Base-by-base conservation (phyloP, 2,888 invertebrate species). In the Drosophila birchii region DNA sequence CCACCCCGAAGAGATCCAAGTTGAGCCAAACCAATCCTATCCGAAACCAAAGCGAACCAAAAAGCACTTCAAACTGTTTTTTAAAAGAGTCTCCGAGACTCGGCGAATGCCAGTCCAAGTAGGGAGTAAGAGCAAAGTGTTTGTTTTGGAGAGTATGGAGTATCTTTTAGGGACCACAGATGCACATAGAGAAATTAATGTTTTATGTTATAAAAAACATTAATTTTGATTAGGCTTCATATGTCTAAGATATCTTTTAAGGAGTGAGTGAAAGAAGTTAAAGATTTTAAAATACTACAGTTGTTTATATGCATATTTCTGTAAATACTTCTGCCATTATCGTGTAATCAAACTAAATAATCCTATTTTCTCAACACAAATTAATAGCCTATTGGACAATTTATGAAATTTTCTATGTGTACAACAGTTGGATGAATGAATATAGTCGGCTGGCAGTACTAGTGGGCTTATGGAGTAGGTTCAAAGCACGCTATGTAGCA, bases 11-110 rank as follows among this genome's bases (percentile, higher is more conserved):
- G 45, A 29, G 47, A 47, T 47, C 47, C 47, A n/a, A 47, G 29
- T 29, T 80, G 78, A 41, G 61, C 43, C 45, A 23, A 63, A 59
- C 59, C 55, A 66, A 62, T 62, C 57, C 57, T 57, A 64, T 64
- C 63, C 63, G 18, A 66, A 60, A n/a, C 51, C 64, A 41, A 61
- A 44, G 60, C 49, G 41, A 51, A 34, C 64, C 64, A 77, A 81
- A 78, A 81, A 78, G 79, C 78, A 86, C 86, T 88, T 86, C 78
- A 86, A 86, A 88, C 88, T 87, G 86, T 86, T 78, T 78, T 87
- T 59, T 61, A 77, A 80, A 75, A 69, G 47, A 81, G 45, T 74
- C 75, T 68, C 64, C 57, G 78, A 69, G 66, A 51, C 56, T 63
- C 53, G 44, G 49, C 38, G 56, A 53, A 41, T 59, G 34, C 55